These are phyloP conservation scores for Sebastes minor DNA, from an alignment of 2,797 vertebrate species.

Conservation along the genomic window DNA sequence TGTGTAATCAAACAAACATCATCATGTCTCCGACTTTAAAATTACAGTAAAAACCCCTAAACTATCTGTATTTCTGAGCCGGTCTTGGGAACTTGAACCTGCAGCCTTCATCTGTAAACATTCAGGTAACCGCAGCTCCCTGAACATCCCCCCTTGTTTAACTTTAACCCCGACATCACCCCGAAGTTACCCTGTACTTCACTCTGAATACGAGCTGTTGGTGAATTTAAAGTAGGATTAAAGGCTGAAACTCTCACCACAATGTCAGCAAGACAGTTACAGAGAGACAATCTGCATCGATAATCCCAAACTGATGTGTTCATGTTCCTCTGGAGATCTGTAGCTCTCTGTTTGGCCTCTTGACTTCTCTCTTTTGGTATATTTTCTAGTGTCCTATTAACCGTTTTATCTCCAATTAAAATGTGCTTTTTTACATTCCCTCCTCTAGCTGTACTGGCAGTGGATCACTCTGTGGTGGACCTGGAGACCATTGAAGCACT, in stretches of 20 bases:
- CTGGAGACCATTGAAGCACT: constrained; percentile 94
- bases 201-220: constrained; percentile 27
- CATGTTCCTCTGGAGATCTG: background rate
- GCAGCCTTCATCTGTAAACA: constrained; percentile 26
- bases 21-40: background rate
- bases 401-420: background rate
- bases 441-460: constrained; percentile 87
- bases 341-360: background rate
- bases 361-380: background rate
- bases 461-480: constrained; percentile 94
- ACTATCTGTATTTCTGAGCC: background rate
- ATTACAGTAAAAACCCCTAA: background rate
- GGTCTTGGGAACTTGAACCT: background rate
- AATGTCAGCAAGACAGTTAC: constrained; percentile 19
- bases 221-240: constrained; percentile 30
- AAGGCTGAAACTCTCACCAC: constrained; percentile 17
- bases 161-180: constrained; percentile 3
- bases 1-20: constrained; percentile 7
- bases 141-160: constrained; percentile 33
- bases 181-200: constrained; percentile 23
- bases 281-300: constrained; percentile 11
- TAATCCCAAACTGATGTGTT: constrained; percentile 18
- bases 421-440: background rate
- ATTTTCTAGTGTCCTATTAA: background rate
- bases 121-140: constrained; percentile 28